Base-by-base conservation (phyloP, 2,797 vertebrate species). In the Chelon labrosus region DNA sequence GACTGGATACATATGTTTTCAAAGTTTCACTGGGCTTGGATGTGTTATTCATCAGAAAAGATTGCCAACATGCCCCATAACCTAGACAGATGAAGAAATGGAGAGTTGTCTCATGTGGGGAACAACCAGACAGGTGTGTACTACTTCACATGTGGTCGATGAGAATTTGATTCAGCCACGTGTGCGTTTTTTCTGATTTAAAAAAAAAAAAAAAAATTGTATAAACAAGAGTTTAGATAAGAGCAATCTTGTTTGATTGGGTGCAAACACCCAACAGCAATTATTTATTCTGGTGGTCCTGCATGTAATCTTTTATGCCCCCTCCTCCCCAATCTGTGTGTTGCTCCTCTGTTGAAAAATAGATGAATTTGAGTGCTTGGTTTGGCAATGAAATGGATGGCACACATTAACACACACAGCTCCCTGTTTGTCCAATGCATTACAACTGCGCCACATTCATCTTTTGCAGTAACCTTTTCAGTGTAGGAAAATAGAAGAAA, bases 331-430 rank as follows among this genome's bases (percentile, higher is more conserved):
- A 58, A 59, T 74, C 56, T 27, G 56, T 82, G 58, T 52, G 63
- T 70, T 83, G 37, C 75, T 42, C 12, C 35, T 38, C 57, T 63
- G 72, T 70, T 78, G 73, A 85, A 72, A 85, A 80, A 84, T 70
- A 76, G 42, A 81, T 75, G 56, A 19, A 68, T 70, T 61, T 80
- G 49, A 79, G 51, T 41, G 35, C 66, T 77, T 70, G 42, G 37
- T 79, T 76, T 78, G 37, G 68, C 72, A 70, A 25, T 46, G 52
- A 75, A 83, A 88, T 83, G 35, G 69, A 91, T 87, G 56, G 42
- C 70, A 62, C 78, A 80, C 81, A 86, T 87, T 84, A 85, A 57
- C 50, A 14, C 67, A 70, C 38, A 31, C 22, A 68, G 57, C 73
- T 70, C 58, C 55, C 35, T 71, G 52, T 75, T 79, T 65, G 60